Evolutionary conservation across 2,113 vertebrate species (phyloP).

Genomic region (Amblyopsis rosae): DNA sequence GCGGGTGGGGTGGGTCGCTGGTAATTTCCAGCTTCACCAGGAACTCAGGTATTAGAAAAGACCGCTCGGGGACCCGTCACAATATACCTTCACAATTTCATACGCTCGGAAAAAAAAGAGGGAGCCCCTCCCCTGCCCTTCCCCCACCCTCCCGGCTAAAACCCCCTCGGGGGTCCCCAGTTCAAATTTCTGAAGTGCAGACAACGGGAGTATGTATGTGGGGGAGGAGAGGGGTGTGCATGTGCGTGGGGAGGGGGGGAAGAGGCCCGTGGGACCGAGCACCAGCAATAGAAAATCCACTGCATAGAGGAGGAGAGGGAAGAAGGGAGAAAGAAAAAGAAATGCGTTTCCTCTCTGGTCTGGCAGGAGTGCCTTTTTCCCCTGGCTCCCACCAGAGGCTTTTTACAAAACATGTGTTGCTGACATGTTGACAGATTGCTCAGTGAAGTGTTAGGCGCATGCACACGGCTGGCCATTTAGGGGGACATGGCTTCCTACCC

Average conservation of each 20-base stretch:
- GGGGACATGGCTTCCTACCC: constrained; percentile 98
- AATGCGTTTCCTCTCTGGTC: constrained; percentile 82
- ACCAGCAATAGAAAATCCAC: constrained; percentile 99
- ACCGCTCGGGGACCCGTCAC: constrained; percentile 98
- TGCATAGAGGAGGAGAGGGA: constrained; percentile 84
- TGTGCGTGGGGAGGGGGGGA: constrained; percentile 77
- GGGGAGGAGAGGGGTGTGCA: constrained; percentile 46
- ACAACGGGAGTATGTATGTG: constrained; percentile 80
- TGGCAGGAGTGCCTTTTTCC: constrained; percentile 81
- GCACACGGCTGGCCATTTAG: constrained; percentile 99
- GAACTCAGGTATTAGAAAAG: constrained; percentile 99
- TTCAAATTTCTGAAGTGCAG: constrained; percentile 99
- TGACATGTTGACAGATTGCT: constrained; percentile 99
- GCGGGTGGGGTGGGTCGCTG: constrained; percentile 86
- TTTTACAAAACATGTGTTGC: constrained; percentile 99
- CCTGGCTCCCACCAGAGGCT: constrained; percentile 98
- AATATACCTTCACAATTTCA: constrained; percentile 99
- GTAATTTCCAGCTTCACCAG: constrained; percentile 99
- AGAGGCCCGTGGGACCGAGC: constrained; percentile 87
- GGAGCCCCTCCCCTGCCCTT: constrained; percentile 63
- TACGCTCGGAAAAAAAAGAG: constrained; percentile 86
- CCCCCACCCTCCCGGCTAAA: constrained; percentile 71
- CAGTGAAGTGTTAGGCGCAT: constrained; percentile 99
- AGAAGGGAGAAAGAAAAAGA: constrained; percentile 42
- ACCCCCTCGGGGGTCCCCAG: constrained; percentile 95